Conservation (phyloP, 1,140 invertebrate species). For the Drosophila arawakana region DNA sequence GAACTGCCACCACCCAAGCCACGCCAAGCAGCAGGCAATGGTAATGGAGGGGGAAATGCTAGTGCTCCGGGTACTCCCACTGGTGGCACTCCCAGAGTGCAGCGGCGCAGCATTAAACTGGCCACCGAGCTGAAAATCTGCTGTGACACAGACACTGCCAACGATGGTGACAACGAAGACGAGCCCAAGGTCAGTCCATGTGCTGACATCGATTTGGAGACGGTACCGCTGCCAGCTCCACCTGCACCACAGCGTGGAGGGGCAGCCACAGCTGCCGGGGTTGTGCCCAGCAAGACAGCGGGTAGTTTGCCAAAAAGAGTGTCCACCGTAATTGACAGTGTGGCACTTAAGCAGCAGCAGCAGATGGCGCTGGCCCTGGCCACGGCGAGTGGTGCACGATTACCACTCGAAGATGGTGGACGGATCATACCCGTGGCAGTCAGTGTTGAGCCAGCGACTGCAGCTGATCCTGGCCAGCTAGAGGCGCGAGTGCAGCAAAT, state of each 20-base stretch:
- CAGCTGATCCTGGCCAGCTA: conserved; percentile 17
- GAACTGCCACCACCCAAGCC: conserved; percentile 76
- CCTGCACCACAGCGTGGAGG: conserved; percentile 8
- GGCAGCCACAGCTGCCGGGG: conserved; percentile 43
- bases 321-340: conserved; percentile 60
- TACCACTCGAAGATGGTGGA: background rate
- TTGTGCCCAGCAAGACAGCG: background rate
- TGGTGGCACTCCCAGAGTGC: conserved; percentile 55
- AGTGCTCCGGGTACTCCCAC: conserved; percentile 35
- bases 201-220: conserved; percentile 62
- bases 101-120: conserved; percentile 73
- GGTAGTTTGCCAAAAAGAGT: conserved; percentile 43
- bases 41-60: background rate
- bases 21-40: background rate
- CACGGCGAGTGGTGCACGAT: conserved; percentile 19
- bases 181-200: conserved; percentile 48
- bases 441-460: conserved; percentile 34
- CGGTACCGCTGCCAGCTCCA: conserved; percentile 62
- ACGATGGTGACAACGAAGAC: conserved; percentile 70
- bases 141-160: conserved; percentile 52
- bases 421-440: conserved; percentile 66
- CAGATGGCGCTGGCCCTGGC: conserved; percentile 68
- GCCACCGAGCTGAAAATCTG: conserved; percentile 76
- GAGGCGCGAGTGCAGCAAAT: conserved; percentile 61
- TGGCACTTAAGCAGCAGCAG: conserved; percentile 75